Evolutionary conservation across 2,797 vertebrate genomes (phyloP).

Genomic region (Periparus ater): DNA sequence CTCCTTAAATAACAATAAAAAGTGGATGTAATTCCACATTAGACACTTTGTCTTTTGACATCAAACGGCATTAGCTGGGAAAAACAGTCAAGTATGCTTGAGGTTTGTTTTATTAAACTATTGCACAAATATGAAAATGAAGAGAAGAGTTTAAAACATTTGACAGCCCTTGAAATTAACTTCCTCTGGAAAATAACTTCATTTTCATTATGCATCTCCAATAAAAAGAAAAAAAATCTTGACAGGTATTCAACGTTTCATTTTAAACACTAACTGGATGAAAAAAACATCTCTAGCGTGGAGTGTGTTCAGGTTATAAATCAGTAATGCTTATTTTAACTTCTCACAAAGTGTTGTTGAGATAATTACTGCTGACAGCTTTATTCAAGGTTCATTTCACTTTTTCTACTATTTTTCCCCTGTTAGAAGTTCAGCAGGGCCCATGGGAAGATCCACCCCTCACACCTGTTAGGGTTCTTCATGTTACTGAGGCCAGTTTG

Average conservation of each 20-base stretch:
- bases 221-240: slow-evolving; percentile 36
- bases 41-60: slow-evolving; percentile 37
- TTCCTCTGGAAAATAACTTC: slow-evolving; percentile 63
- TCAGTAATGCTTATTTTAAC: slow-evolving; percentile 79
- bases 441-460: slow-evolving; percentile 81
- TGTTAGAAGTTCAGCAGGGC: slow-evolving; percentile 80
- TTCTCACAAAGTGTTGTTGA: slow-evolving; percentile 85
- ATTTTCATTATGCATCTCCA: slow-evolving; percentile 46
- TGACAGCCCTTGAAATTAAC: slow-evolving; percentile 55
- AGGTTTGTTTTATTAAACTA: slow-evolving; percentile 22
- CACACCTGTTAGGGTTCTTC: slow-evolving; percentile 88
- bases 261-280: slow-evolving; percentile 72
- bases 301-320: slow-evolving; percentile 79
- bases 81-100: slow-evolving; percentile 7
- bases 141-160: slow-evolving; percentile 27
- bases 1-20: background rate
- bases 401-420: slow-evolving; percentile 85
- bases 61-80: slow-evolving; percentile 33
- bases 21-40: slow-evolving; percentile 36
- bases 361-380: slow-evolving; percentile 99
- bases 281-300: slow-evolving; percentile 66
- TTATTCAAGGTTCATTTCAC: slow-evolving; percentile 91
- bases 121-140: slow-evolving; percentile 46
- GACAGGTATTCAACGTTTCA: slow-evolving; percentile 67
- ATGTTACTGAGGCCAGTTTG: slow-evolving; percentile 80